Evolutionary conservation across 2,888 invertebrate species (phyloP), one percentile per base, ranked within the genome.

Genomic region (Ectemnius lituratus): DNA sequence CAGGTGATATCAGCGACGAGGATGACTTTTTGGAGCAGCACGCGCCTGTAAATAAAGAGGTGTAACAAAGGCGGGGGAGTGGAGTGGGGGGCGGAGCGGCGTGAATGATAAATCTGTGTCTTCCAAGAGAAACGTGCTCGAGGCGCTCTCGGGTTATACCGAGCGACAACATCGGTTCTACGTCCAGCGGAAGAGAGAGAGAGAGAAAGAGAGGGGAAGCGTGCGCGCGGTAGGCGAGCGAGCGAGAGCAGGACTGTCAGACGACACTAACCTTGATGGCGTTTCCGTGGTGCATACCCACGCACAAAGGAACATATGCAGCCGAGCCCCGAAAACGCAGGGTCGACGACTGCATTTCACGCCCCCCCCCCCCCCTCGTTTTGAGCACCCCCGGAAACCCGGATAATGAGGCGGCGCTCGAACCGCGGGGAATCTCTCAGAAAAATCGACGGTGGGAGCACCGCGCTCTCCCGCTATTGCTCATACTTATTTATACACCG

Each of bases 401-500:
- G 62, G 62, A 66, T 62, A 73, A 72, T 75, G 56, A 67, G 62
- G 8, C 16, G 13, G 14, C 52, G 16, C 60, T 57, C 58, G 45
- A 46, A 46, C 49, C 8, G 67, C 46, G 20, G 14, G 8, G 52
- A 23, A 62, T 70, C 64, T 66, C 70, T 78, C 65, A 72, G 65
- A 80, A 79, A 85, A 84, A 83, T 76, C 37, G 62, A 79, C 77
- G 67, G 47, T 62, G 70, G 62, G 73, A 70, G 66, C 46, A 75
- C 70, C 87, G 87, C 88, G 88, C 88, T 89, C 88, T 89, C 89
- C 85, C 86, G 90, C 89, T 90, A 87, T 90, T 90, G 90, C 90
- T 90, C 90, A 90, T 90, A 90, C 90, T 90, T 90, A 90, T 90
- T 90, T 90, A 90, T 90, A 90, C 88, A 88, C 88, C 88, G 90